Conservation (phyloP, 2,113 vertebrate genomes). For the Gobio gobio region DNA sequence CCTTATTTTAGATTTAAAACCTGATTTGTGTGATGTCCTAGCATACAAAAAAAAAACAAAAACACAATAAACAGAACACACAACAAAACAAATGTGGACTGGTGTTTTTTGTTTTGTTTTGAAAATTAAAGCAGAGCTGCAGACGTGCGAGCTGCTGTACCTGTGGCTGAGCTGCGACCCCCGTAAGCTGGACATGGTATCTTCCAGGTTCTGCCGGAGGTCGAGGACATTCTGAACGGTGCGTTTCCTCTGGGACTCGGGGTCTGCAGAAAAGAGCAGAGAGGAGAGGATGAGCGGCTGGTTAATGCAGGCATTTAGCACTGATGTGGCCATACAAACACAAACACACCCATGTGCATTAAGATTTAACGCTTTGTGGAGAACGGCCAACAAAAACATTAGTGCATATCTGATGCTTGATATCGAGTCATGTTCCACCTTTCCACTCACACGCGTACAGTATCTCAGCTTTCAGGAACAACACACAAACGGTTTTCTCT, state of each 20-base stretch:
- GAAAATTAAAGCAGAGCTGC: neutral
- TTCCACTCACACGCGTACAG: neutral
- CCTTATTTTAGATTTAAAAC: too few relatives aligned
- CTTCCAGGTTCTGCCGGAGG: slow-evolving; percentile 95
- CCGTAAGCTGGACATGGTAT: slow-evolving; percentile 94
- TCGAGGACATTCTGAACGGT: slow-evolving; percentile 96
- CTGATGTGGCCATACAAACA: neutral
- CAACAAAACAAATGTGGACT: neutral
- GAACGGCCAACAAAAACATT: neutral
- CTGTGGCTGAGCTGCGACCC: slow-evolving; percentile 94
- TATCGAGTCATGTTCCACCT: neutral
- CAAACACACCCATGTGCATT: slow-evolving; percentile 20
- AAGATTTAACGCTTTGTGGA: neutral
- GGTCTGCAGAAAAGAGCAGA: slow-evolving; percentile 75
- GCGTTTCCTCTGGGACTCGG: slow-evolving; percentile 94
- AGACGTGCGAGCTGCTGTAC: slow-evolving; percentile 65
- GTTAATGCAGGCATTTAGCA: slow-evolving; percentile 16
- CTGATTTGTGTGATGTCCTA: too few relatives aligned
- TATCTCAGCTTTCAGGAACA: slow-evolving; percentile 10
- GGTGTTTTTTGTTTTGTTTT: too few relatives aligned
- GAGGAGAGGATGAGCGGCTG: neutral
- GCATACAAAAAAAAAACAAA: neutral
- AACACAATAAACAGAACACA: neutral
- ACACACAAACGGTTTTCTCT: slow-evolving; percentile 18
- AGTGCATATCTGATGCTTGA: neutral